phyloP scores from a whole-genome alignment of 2,888 invertebrate species.

The Plagiodera versicolora region DNA sequence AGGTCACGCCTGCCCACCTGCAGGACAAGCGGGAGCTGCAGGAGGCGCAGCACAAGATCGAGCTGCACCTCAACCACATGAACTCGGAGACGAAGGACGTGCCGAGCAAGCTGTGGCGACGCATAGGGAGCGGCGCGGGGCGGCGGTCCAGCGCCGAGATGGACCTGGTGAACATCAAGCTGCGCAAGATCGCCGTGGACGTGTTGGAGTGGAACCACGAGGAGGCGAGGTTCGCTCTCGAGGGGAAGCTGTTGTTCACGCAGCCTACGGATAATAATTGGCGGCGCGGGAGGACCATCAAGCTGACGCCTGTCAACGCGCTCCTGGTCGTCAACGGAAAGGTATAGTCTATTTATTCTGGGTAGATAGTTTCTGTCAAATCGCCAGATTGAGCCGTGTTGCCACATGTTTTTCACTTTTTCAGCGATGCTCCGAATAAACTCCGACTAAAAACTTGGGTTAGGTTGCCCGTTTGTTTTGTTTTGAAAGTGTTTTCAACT shows the following conservation, averaged over 20 bases:
- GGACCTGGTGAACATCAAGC: conserved; percentile 86
- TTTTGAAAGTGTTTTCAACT: too few species aligned
- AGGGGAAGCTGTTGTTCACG: conserved; percentile 84
- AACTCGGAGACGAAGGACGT: conserved; percentile 91
- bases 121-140: conserved; percentile 73
- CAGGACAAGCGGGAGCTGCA: conserved; percentile 82
- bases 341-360: too few species aligned
- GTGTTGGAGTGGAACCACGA: conserved; percentile 93
- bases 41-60: conserved; percentile 89
- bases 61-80: conserved; percentile 90
- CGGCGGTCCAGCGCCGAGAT: conserved; percentile 77
- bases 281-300: conserved; percentile 86
- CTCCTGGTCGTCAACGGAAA: conserved; percentile 90
- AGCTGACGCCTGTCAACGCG: conserved; percentile 85
- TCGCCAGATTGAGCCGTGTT: too few species aligned
- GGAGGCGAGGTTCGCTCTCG: conserved; percentile 87
- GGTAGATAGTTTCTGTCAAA: too few species aligned
- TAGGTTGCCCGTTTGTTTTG: too few species aligned
- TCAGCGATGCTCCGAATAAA: too few species aligned
- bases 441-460: too few species aligned
- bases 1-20: conserved; percentile 83
- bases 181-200: conserved; percentile 92
- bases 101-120: conserved; percentile 86
- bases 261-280: conserved; percentile 91
- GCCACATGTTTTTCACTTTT: too few species aligned